These are phyloP conservation scores for Crambe crambe DNA, from an alignment of 37 sponge, comb jelly and placozoan species.

Conservation along the genomic window DNA sequence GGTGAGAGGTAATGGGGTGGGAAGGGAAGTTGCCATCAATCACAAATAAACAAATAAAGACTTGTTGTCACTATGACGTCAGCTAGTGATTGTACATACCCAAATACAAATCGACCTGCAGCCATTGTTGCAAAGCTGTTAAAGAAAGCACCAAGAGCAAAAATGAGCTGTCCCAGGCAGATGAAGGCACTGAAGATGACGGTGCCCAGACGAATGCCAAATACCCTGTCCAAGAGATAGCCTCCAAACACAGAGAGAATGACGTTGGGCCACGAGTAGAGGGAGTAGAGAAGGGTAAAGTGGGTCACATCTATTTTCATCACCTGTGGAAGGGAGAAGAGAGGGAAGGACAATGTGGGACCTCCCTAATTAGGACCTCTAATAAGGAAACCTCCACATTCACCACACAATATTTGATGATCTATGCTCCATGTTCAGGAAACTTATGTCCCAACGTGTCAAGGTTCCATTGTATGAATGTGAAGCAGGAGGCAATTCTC, in stretches of 20 bases:
- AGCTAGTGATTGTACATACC: constrained; percentile 81
- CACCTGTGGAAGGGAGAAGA: constrained; percentile 36
- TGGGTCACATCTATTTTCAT: constrained; percentile 55
- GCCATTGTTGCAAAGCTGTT: constrained; percentile 77
- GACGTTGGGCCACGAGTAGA: constrained; percentile 99
- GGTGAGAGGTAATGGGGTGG: background rate
- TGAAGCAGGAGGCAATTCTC: too few relatives aligned
- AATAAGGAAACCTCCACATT: too few relatives aligned
- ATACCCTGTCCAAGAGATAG: constrained; percentile 86
- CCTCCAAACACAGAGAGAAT: constrained; percentile 96
- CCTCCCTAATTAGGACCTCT: background rate
- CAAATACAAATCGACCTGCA: constrained; percentile 95
- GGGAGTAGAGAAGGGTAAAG: constrained; percentile 88
- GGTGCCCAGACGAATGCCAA: constrained; percentile 88
- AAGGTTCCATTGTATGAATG: too few relatives aligned
- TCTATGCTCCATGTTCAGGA: too few relatives aligned
- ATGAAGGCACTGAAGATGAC: constrained; percentile 76
- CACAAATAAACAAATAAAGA: too few relatives aligned
- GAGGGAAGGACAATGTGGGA: background rate
- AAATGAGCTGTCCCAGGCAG: constrained; percentile 86
- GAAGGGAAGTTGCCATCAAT: background rate
- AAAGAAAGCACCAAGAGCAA: constrained; percentile 88
- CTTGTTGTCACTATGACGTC: too few relatives aligned
- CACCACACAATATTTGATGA: too few relatives aligned
- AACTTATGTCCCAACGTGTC: too few relatives aligned